Evolutionary conservation across 2,888 invertebrate species (phyloP).

Genomic region (Phalangium opilio): DNA sequence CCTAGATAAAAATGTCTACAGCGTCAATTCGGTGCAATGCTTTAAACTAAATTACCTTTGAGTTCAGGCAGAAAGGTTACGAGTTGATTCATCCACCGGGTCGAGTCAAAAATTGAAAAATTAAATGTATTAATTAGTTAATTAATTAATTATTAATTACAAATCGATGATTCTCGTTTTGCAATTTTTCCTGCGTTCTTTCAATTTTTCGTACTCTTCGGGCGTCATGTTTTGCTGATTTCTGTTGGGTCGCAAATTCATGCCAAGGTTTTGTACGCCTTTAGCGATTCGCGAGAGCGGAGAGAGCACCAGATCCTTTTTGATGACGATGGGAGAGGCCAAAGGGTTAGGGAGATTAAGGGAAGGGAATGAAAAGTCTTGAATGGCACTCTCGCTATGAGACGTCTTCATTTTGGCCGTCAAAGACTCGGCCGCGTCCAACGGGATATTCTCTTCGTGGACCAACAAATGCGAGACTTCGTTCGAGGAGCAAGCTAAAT

Average conservation of each 20-base stretch:
- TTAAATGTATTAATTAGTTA: too few relatives aligned
- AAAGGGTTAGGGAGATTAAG: slow-evolving; percentile 15
- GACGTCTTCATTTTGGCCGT: slow-evolving; percentile 45
- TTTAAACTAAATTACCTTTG: too few relatives aligned
- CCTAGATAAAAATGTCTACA: too few relatives aligned
- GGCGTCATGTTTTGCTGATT: slow-evolving; percentile 5
- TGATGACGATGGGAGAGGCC: slow-evolving; percentile 19
- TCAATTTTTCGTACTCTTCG: slow-evolving; percentile 15
- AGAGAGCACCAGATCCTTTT: slow-evolving; percentile 22
- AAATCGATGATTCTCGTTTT: slow-evolving; percentile 19
- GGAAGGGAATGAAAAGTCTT: slow-evolving; percentile 19
- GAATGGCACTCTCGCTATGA: slow-evolving; percentile 62
- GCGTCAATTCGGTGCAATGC: too few relatives aligned
- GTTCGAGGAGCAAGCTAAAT: slow-evolving; percentile 10
- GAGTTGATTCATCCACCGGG: too few relatives aligned
- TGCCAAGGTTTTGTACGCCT: slow-evolving; percentile 66
- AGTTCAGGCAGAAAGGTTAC: too few relatives aligned
- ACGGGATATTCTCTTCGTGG: slow-evolving; percentile 15
- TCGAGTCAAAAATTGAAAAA: too few relatives aligned
- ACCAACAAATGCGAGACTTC: slow-evolving; percentile 16
- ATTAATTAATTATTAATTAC: background rate
- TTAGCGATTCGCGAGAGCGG: slow-evolving; percentile 70
- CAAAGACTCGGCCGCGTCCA: slow-evolving; percentile 10
- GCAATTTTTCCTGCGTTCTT: slow-evolving; percentile 14
- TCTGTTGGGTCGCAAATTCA: slow-evolving; percentile 42